Base-by-base conservation (phyloP, 2,113 vertebrate species). In the Python bivittatus region DNA sequence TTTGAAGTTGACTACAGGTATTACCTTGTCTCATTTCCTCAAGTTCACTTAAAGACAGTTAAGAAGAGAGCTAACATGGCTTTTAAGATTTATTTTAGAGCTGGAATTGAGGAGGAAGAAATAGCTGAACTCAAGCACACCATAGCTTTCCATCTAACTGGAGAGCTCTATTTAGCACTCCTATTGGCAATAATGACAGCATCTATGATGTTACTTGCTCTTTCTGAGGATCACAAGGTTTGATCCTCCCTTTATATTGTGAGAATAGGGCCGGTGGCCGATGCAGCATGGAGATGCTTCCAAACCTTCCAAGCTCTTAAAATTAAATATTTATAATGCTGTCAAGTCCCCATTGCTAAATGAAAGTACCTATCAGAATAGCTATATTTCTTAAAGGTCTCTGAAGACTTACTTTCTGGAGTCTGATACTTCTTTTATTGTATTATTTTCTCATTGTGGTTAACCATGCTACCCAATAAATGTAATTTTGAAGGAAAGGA, bases 21-120 rank as follows among this genome's bases (percentile, higher is more conserved):
- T 96, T 52, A 95, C 94, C 94, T 94, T 84, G 93, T 95, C 92
- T 96, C 93, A 93, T 96, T 96, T 96, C 95, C 93, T 96, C 89
- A 88, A 88, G 90, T 79, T 88, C 61, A 90, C 84, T 97, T 96
- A 96, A 94, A 92, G 23, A 91, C 33, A 85, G 9, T 91, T 94
- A 91, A 93, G 88, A 94, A 86, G 53, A 58, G 23, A 85, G 83
- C 72, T 44, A 52, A 92, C 92, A 95, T 54, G 86, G 95, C 92
- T 95, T 96, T 94, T 92, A 93, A 94, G 94, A 42, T 91, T 85
- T 94, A 94, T 91, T 92, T 96, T 95, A 96, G 93, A 64, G 57
- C 83, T 86, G 84, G 94, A 93, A 96, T 89, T 79, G 29, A 8
- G 85, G 87, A n/a, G 84, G 68, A 0, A 0, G 94, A n/a, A 68